Evolutionary conservation across 2,797 vertebrate species (phyloP).

Genomic region (Phylloscopus collybita): DNA sequence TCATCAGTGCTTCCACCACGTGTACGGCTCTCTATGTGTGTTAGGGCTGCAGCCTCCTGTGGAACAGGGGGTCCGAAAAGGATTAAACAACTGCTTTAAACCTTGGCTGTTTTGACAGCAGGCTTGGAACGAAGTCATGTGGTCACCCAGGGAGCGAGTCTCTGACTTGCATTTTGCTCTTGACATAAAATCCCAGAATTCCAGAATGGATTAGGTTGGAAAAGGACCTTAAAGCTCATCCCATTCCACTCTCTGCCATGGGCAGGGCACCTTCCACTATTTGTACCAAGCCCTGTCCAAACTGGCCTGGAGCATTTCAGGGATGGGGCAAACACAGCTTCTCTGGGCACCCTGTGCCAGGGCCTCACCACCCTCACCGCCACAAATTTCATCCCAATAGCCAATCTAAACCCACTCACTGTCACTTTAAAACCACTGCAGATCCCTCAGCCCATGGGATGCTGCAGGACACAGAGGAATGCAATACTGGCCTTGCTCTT

Average conservation of each 20-base stretch:
- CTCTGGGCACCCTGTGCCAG: not conserved
- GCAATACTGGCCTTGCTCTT: accelerated
- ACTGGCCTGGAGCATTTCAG: not conserved
- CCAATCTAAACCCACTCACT: not conserved
- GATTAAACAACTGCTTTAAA: not conserved
- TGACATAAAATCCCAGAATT: not conserved
- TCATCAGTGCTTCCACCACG: not conserved
- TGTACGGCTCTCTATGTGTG: not conserved
- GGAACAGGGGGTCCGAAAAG: not conserved
- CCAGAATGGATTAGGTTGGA: not conserved
- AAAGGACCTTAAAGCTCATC: not conserved
- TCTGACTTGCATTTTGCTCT: not conserved
- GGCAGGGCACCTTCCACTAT: not conserved
- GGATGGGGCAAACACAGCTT: not conserved
- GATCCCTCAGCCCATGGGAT: not conserved
- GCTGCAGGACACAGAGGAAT: not conserved
- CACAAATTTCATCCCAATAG: not conserved
- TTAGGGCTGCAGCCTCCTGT: not conserved
- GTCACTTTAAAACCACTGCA: not conserved
- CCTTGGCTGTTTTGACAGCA: not conserved
- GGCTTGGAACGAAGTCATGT: not conserved
- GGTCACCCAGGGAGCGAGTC: not conserved
- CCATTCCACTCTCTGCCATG: not conserved
- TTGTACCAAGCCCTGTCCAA: not conserved
- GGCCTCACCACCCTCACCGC: not conserved